A percentile compares a stretch with the other conserved stretches of the same genome.
Evolutionary conservation across 2,113 vertebrate species (phyloP).

Genomic region (Gadus chalcogrammus): DNA sequence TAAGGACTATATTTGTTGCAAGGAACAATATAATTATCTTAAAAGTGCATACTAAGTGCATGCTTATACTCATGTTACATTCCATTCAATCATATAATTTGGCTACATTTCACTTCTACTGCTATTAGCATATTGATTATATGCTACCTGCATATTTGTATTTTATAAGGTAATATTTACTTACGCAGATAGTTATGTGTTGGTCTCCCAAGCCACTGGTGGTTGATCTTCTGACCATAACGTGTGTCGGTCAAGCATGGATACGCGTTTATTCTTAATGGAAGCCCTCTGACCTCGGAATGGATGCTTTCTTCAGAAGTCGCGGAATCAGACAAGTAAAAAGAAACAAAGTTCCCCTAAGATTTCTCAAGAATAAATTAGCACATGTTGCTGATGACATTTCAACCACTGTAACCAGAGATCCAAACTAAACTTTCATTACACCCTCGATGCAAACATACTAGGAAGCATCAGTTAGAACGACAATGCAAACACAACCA

Average conservation of each 20-base stretch:
- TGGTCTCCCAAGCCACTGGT: slow-evolving; percentile 61
- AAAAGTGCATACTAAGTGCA: background rate
- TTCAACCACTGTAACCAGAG: background rate
- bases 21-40: background rate
- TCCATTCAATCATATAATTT: background rate
- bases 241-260: slow-evolving; percentile 40
- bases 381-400: slow-evolving; percentile 17
- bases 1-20: too few relatives aligned
- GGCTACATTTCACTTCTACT: background rate
- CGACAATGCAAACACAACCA: background rate
- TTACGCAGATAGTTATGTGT: slow-evolving; percentile 66
- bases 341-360: slow-evolving; percentile 47
- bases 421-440: background rate
- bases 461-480: background rate
- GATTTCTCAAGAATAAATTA: slow-evolving; percentile 50
- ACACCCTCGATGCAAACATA: background rate
- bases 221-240: slow-evolving; percentile 63
- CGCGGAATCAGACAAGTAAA: slow-evolving; percentile 71
- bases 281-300: slow-evolving; percentile 24
- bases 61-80: background rate
- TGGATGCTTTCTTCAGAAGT: slow-evolving; percentile 42
- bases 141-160: too few relatives aligned
- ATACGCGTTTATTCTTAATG: slow-evolving; percentile 24
- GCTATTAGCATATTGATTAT: background rate
- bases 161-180: slow-evolving; percentile 29